Conservation (phyloP, 2,888 invertebrate species). For the Caradrina clavipalpis region DNA sequence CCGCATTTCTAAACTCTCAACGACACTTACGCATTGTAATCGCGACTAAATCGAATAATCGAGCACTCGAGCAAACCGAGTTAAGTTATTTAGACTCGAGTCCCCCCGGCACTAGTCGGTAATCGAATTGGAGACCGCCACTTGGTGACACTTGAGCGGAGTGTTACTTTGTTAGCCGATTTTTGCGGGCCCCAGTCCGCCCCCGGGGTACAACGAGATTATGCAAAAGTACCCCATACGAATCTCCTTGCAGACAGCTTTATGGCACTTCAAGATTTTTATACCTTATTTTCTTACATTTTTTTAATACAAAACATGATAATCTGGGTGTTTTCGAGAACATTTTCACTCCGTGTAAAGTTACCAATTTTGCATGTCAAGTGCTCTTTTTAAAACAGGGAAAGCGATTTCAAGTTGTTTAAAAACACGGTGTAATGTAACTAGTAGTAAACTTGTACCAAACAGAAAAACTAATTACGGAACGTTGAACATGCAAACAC, state of each 20-base stretch:
- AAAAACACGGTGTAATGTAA: slow-evolving; percentile 29
- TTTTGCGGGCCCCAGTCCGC: slow-evolving; percentile 76
- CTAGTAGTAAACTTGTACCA: slow-evolving; percentile 22
- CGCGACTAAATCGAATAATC: slow-evolving; percentile 86
- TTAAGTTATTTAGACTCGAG: slow-evolving; percentile 86
- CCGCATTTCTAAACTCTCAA: slow-evolving; percentile 76
- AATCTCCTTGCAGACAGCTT: slow-evolving; percentile 72
- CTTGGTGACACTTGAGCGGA: slow-evolving; percentile 85
- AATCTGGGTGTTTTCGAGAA: slow-evolving; percentile 46
- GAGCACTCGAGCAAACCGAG: slow-evolving; percentile 85
- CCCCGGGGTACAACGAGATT: slow-evolving; percentile 75
- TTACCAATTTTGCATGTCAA: slow-evolving; percentile 49
- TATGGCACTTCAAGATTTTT: slow-evolving; percentile 67
- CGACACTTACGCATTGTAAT: slow-evolving; percentile 87
- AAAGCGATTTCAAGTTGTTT: slow-evolving; percentile 42
- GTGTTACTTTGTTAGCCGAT: slow-evolving; percentile 89
- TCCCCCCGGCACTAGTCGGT: slow-evolving; percentile 83
- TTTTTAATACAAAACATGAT: slow-evolving; percentile 58
- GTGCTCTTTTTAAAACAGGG: slow-evolving; percentile 37
- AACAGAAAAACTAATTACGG: slow-evolving; percentile 53
- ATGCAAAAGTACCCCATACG: slow-evolving; percentile 79
- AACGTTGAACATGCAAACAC: slow-evolving; percentile 60
- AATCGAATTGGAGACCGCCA: slow-evolving; percentile 89
- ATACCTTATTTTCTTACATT: slow-evolving; percentile 60
- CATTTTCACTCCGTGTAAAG: slow-evolving; percentile 42